These are phyloP conservation scores for Drosophila nigromelanica DNA, from an alignment of 1,140 invertebrate species.

Conservation along the genomic window DNA sequence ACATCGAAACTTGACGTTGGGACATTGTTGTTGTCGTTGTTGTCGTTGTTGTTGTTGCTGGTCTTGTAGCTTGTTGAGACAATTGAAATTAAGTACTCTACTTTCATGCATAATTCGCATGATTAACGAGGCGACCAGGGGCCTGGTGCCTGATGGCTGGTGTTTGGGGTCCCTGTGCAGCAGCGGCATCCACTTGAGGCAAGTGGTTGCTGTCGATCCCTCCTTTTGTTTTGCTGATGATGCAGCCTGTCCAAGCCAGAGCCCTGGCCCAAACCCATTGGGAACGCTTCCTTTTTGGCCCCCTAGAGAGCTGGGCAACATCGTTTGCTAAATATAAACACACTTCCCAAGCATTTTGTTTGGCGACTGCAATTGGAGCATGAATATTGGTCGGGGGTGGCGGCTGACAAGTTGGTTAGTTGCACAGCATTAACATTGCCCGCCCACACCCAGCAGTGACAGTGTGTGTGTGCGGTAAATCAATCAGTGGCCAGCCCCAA, in stretches of 20 bases:
- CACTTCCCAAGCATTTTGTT: slow-evolving; percentile 67
- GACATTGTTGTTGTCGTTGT: slow-evolving; percentile 12
- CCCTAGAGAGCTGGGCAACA: slow-evolving; percentile 13
- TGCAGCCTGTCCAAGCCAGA: slow-evolving; percentile 50
- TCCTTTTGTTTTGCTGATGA: slow-evolving; percentile 66
- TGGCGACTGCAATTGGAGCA: slow-evolving; percentile 76
- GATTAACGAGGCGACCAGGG: slow-evolving; percentile 73
- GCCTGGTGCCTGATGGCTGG: neutral
- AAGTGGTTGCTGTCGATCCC: slow-evolving; percentile 65
- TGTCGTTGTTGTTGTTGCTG: no score
- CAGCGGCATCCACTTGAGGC: slow-evolving; percentile 65
- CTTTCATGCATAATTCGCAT: slow-evolving; percentile 82
- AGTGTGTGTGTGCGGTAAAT: slow-evolving; percentile 38
- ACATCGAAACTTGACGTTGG: slow-evolving; percentile 69
- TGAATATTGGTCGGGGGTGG: slow-evolving; percentile 60
- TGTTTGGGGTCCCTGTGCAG: slow-evolving; percentile 3
- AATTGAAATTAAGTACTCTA: slow-evolving; percentile 82
- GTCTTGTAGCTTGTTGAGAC: slow-evolving; percentile 64
- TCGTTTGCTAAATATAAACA: slow-evolving; percentile 79
- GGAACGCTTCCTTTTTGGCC: no score
- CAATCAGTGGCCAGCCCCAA: slow-evolving; percentile 50
- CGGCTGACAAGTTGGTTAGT: slow-evolving; percentile 46
- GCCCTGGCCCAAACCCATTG: neutral
- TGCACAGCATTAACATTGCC: slow-evolving; percentile 26
- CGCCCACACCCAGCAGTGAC: neutral